A percentile compares a stretch with the other conserved stretches of the same genome.
Conservation (phyloP, 2,113 vertebrate species). For the Acinonyx jubatus region DNA sequence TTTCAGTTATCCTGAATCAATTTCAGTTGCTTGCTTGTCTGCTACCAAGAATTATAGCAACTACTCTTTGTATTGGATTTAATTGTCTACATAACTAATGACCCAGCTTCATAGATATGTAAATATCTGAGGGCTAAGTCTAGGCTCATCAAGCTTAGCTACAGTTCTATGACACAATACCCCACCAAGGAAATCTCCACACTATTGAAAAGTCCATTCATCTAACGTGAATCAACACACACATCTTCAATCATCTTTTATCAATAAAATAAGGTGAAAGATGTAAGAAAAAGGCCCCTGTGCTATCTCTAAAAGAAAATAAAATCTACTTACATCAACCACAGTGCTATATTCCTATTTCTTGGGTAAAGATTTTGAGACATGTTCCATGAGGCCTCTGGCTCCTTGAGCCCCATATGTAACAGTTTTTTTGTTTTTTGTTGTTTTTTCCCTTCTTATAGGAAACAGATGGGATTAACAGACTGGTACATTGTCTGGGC, state of each 20-base stretch:
- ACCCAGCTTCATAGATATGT: background rate
- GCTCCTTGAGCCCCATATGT: background rate
- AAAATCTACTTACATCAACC: background rate
- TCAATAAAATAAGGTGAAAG: conserved; percentile 28
- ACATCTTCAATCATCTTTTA: background rate
- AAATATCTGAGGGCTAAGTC: background rate
- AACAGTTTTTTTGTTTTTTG: background rate
- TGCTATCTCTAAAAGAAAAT: background rate
- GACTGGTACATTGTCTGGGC: background rate
- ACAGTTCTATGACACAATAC: background rate
- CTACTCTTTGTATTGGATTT: background rate
- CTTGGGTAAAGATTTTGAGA: background rate
- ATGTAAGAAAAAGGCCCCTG: background rate
- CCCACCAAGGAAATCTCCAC: background rate
- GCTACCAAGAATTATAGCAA: background rate
- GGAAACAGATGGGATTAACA: conserved; percentile 37
- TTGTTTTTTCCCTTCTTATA: background rate
- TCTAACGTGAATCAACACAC: background rate
- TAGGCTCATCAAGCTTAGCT: background rate
- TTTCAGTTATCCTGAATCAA: background rate
- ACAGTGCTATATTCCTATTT: background rate
- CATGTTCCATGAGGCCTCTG: background rate
- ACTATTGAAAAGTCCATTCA: background rate
- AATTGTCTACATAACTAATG: conserved; percentile 29
- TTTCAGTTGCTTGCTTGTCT: conserved; percentile 17